Percentiles rank a stretch among this genome's conserved stretches.
phyloP scores from a whole-genome alignment of 2,113 vertebrate species.

The Onychostoma macrolepis region DNA sequence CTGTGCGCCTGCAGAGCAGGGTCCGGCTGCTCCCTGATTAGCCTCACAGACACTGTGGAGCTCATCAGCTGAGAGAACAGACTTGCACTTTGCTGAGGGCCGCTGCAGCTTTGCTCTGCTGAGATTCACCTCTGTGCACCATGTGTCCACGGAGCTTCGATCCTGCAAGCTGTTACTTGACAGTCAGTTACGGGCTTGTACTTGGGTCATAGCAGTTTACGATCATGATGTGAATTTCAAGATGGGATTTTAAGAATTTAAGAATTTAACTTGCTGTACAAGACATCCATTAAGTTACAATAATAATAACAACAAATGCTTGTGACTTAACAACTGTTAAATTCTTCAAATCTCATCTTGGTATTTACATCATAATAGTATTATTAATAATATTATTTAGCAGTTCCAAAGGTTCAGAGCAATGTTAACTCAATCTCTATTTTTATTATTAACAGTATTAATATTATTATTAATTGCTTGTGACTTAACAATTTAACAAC shows the following conservation, averaged over 20 bases:
- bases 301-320: too few species aligned
- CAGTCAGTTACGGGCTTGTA: slow-evolving; percentile 10
- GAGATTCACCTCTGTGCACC: slow-evolving; percentile 28
- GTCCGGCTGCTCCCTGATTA: slow-evolving; percentile 49
- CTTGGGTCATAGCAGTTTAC: not conserved
- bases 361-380: too few species aligned
- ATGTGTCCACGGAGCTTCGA: slow-evolving; percentile 16
- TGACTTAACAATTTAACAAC: too few species aligned
- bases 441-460: too few species aligned
- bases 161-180: slow-evolving; percentile 43
- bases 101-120: slow-evolving; percentile 20
- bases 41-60: slow-evolving; percentile 37
- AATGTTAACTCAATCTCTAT: too few species aligned
- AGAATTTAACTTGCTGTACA: too few species aligned
- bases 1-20: slow-evolving; percentile 29
- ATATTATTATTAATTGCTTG: too few species aligned
- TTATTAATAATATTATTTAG: too few species aligned
- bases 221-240: slow-evolving; percentile 21
- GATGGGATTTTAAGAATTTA: not conserved
- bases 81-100: slow-evolving; percentile 20
- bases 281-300: too few species aligned
- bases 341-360: too few species aligned
- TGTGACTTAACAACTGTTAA: too few species aligned
- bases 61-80: slow-evolving; percentile 47
- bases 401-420: too few species aligned